phyloP scores from a whole-genome alignment of 2,888 invertebrate species.

The Philereme transversata region DNA sequence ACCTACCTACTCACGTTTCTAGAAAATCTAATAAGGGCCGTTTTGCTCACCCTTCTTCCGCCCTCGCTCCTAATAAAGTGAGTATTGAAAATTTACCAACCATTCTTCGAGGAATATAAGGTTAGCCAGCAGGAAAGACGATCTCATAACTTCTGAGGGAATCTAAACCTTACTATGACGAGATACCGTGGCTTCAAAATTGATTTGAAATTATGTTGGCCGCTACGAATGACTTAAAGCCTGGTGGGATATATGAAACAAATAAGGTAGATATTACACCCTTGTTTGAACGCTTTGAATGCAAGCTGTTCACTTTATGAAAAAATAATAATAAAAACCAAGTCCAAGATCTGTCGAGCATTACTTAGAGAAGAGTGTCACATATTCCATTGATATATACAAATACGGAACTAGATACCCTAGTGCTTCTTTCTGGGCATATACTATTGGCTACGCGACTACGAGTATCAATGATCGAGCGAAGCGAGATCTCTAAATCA shows the following conservation, averaged over 20 bases:
- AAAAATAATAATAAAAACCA: conserved; percentile 5
- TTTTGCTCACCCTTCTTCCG: conserved; percentile 74
- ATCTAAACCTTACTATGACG: conserved; percentile 39
- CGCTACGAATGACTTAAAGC: conserved; percentile 46
- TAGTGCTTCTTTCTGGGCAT: too few relatives aligned
- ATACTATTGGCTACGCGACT: too few relatives aligned
- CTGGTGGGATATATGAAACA: conserved; percentile 65
- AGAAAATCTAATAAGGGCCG: conserved; percentile 82
- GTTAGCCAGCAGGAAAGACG: conserved; percentile 69
- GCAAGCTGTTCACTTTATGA: conserved; percentile 29
- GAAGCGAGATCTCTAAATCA: too few relatives aligned
- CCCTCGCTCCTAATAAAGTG: conserved; percentile 80
- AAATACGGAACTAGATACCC: too few relatives aligned
- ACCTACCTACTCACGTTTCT: conserved; percentile 67
- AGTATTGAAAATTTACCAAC: conserved; percentile 85
- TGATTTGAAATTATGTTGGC: conserved; percentile 57
- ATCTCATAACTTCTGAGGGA: conserved; percentile 49
- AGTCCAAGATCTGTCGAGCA: too few relatives aligned
- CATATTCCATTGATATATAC: too few relatives aligned
- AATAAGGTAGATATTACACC: conserved; percentile 49
- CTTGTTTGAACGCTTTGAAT: conserved; percentile 28
- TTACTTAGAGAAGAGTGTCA: too few relatives aligned
- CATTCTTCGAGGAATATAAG: conserved; percentile 81
- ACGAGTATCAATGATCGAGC: too few relatives aligned
- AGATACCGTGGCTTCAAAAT: conserved; percentile 30